Base-by-base conservation (phyloP, 2,888 invertebrate species). In the Petrophora chlorosata region DNA sequence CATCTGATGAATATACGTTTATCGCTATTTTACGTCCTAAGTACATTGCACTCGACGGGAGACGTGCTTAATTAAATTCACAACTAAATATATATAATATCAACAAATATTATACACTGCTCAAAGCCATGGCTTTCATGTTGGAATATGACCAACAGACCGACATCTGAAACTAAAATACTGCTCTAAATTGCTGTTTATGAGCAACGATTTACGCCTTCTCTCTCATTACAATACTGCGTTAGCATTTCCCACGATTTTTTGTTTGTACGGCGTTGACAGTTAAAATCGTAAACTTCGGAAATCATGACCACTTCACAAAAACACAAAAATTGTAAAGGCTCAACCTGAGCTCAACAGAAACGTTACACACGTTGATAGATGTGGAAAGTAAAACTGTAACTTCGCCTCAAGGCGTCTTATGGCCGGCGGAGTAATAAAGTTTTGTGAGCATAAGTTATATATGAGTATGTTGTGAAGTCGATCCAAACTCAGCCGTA, bases 121-220 rank as follows among this genome's bases (percentile, higher is more conserved):
- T 14, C 25, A 22, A 39, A 29, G 19, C 13, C n/a, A 9, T 19
- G 10, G 15, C 22, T 32, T 35, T 30, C 15, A 26, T 39, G 29
- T 54, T 60, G 56, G 32, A 41, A 10, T 41, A 25, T 41, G 8
- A 5, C 5, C 9, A 40, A 9, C 3, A 15, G 13, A 28, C 22
- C 25, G 9, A 12, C 9, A 9, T 5, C 13, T 28, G 13, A 26
- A 33, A 26, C 29, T 17, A 10, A 40, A 39, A 38, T 25, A 25
- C 22, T 60, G 63, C 53, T 62, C 70, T 59, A 70, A 75, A 76
- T 75, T 71, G 63, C 65, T 72, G 72, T 81, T 79, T 77, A 77
- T 59, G 62, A 73, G 67, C 65, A 73, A 70, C 74, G 73, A 72
- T 69, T 74, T 65, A 59, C 50, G 38, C 47, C 10, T 25, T 8